Evolutionary conservation across 1,140 invertebrate species (phyloP), one percentile per base, ranked within the genome.

Genomic region (Neodiprion pinetum): DNA sequence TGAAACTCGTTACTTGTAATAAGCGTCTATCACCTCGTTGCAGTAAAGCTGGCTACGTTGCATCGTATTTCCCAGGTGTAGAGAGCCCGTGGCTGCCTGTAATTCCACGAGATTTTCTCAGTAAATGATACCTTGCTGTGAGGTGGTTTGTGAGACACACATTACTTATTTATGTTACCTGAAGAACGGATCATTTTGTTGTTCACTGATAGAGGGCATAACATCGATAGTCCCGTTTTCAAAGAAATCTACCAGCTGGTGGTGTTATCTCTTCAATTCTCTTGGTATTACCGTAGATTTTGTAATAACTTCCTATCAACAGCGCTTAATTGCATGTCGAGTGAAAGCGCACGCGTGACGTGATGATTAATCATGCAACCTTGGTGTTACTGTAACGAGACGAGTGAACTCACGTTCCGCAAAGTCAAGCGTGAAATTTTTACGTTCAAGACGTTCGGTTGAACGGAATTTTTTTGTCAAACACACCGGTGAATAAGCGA

Each of bases 1-100:
- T 71, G 67, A 76, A 74, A 67, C 72, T 73, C 75, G 73, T 76
- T 76, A 76, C 47, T 23, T 72, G 49, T 48, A 74, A 48, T 67
- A 53, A 48, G 74, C 67, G 61, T 28, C 70, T 49, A 50, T n/a
- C 23, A 50, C 71, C 71, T 76, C 75, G 72, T 74, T 73, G 53
- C 28, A 40, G 28, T 40, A 40, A 75, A 75, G 67, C 68, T 75
- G 70, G 74, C 65, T 70, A 71, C 69, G 71, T 70, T 69, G 67
- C 66, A 47, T 40, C 28, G 28, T 40, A 40, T 5, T 40, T 40
- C 28, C 28, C 28, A 40, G 28, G 28, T 40, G 28, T 5, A 5
- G 28, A 40, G 28, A 40, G 28, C 28, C 28, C 28, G 28, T 40
- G 1, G 28, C 28, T 40, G 28, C 2, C 5, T 40, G 28, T 40